Evolutionary conservation across 2,888 invertebrate species (phyloP), one percentile per base, ranked within the genome.

Genomic region (Zaprionus bogoriensis): DNA sequence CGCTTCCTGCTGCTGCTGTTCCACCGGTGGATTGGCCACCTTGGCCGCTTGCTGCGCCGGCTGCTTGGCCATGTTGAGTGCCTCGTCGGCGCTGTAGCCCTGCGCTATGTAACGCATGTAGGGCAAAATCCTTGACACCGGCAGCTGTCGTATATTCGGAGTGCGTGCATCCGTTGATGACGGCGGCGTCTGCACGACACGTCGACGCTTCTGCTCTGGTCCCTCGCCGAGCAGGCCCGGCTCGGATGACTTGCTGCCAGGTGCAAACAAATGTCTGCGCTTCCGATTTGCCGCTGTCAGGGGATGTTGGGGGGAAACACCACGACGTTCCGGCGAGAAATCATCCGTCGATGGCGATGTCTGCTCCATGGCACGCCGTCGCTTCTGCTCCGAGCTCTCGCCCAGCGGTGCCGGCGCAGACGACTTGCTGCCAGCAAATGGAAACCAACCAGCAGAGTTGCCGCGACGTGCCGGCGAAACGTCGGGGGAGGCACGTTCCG

Each of bases 111-210:
- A 73, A 0, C 74, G 68, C 10, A 36, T n/a, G n/a, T n/a, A n/a
- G n/a, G n/a, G n/a, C n/a, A 12, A 22, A 50, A 73, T 57, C 62
- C 62, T 12, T 67, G 73, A 45, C 1, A 50, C 62, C 12, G 68
- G 25, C 4, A 70, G 32, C 0, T 4, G 5, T n/a, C n/a, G n/a
- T n/a, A n/a, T n/a, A n/a, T n/a, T n/a, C n/a, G n/a, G n/a, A n/a
- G n/a, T n/a, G n/a, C n/a, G n/a, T n/a, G n/a, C n/a, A n/a, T n/a
- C n/a, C n/a, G n/a, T n/a, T n/a, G n/a, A n/a, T n/a, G n/a, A n/a
- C n/a, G n/a, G n/a, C n/a, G n/a, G n/a, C n/a, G n/a, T n/a, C n/a
- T n/a, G n/a, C n/a, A n/a, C n/a, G n/a, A n/a, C n/a, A n/a, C 2
- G 32, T 7, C 32, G 4, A 25, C 25, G 25, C 9, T 10, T 27